Percentiles rank a stretch among this genome's conserved stretches.
These are phyloP conservation scores for Listrodromus nycthemerus DNA, from an alignment of 2,888 invertebrate genomes.

Conservation along the genomic window DNA sequence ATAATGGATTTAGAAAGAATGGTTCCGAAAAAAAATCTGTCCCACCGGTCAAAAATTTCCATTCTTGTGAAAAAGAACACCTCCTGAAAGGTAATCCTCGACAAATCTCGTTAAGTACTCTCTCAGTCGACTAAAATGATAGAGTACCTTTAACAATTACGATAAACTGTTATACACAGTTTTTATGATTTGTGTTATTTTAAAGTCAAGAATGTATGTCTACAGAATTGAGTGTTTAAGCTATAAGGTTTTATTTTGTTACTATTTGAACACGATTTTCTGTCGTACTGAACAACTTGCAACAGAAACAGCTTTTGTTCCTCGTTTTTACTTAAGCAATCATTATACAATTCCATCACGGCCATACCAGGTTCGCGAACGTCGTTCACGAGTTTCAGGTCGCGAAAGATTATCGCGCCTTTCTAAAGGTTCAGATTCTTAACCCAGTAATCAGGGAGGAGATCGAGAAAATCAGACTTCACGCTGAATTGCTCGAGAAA, in stretches of 20 bases:
- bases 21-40: neutral
- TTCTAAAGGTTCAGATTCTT: neutral
- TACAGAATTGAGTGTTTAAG: neutral
- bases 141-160: neutral
- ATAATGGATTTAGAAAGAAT: neutral
- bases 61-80: neutral
- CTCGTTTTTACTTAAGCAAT: slow-evolving; percentile 33
- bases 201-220: neutral
- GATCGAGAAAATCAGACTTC: neutral
- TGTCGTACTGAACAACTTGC: slow-evolving; percentile 36
- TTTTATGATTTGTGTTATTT: no score
- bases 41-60: neutral
- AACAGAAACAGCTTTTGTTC: slow-evolving; percentile 32
- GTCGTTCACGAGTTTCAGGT: slow-evolving; percentile 47
- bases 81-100: neutral
- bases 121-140: neutral
- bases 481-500: neutral
- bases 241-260: slow-evolving; percentile 13
- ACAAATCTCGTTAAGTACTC: neutral
- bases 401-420: neutral
- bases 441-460: neutral
- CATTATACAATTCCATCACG: slow-evolving; percentile 31
- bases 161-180: no score
- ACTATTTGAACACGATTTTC: slow-evolving; percentile 39
- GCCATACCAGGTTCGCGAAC: slow-evolving; percentile 45